These are phyloP conservation scores for Frankliniella fusca DNA, from an alignment of 2,888 invertebrate genomes.

Conservation along the genomic window DNA sequence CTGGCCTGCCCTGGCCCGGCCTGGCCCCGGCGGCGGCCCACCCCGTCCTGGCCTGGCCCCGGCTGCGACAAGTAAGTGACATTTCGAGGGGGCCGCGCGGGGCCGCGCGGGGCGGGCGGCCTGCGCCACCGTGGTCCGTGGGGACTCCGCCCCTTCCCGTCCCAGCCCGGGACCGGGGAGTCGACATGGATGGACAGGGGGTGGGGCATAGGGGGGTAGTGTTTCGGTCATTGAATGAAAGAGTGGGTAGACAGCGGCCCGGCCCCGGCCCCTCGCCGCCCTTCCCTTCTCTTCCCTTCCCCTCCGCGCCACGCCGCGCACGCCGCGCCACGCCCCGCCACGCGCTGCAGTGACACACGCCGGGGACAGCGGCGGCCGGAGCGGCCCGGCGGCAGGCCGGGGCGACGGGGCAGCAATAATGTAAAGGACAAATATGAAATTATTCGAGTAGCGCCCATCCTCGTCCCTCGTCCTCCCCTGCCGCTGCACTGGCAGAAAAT, in stretches of 20 bases:
- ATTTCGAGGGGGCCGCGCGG: not conserved
- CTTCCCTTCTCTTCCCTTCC: too few relatives aligned
- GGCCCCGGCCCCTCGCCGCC: not conserved
- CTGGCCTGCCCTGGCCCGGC: not conserved
- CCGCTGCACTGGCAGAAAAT: too few relatives aligned
- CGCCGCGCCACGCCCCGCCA: too few relatives aligned
- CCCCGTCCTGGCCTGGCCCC: not conserved
- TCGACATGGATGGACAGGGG: not conserved
- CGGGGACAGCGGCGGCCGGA: not conserved
- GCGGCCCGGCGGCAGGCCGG: not conserved
- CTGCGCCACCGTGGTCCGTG: not conserved
- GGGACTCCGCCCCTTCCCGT: not conserved
- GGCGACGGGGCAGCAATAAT: not conserved
- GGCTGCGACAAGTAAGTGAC: slow-evolving; percentile 16
- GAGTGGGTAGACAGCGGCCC: not conserved
- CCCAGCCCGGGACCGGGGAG: not conserved
- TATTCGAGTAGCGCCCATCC: not conserved
- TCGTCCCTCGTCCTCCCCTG: not conserved
- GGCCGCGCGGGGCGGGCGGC: not conserved
- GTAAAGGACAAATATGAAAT: slow-evolving; percentile 25
- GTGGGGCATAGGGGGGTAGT: not conserved
- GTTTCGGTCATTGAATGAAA: slow-evolving; percentile 11
- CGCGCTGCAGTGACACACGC: too few relatives aligned
- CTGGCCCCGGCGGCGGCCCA: not conserved
- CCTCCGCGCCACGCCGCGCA: too few relatives aligned